Base-by-base conservation (phyloP, 2,797 vertebrate species). In the Pangasius larnaudii region DNA sequence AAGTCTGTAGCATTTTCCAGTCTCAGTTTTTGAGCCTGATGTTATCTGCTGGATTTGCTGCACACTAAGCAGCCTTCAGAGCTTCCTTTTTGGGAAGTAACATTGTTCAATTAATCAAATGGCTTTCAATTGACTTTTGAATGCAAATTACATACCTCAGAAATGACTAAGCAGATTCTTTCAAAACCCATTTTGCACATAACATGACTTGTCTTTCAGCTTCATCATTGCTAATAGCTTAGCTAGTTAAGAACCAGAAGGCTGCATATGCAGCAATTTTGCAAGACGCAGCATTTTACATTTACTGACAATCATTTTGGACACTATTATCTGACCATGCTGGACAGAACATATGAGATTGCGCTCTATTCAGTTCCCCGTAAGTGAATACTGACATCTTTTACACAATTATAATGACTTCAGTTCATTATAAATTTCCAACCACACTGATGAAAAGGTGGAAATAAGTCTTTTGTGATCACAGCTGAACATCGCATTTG, bases 121-220 rank as follows among this genome's bases (percentile, higher is more conserved):
- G 39, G 24, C 27, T 83, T 83, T 85, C 69, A 74, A 30, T 83
- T 65, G 36, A 58, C 30, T 85, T 85, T 84, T 80, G 83, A 85
- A 88, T 85, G 18, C 36, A 59, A 85, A 80, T 85, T 22, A 80
- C 33, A 80, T 69, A 67, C 46, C 46, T 79, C 53, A 46, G 63
- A 59, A 84, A 88, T 83, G 86, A 85, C 75, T 80, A 84, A 67
- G 16, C 58, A 61, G 39, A 88, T 81, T 63, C 67, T 82, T 80
- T 56, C 77, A 39, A 82, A 58, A 63, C 16, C 58, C 58, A 30
- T 18, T 82, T 27, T 53, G 46, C 61, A 53, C n/a, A 18, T 75
- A 51, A 72, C 33, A 27, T 4, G 46, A 33, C 53, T 84, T 82
- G 79, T 58, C 86, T 82, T 88, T 84, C 49, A 88, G 58, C 46